Evolutionary conservation across 2,797 vertebrate species (phyloP).

Genomic region (Liparis tanakae): DNA sequence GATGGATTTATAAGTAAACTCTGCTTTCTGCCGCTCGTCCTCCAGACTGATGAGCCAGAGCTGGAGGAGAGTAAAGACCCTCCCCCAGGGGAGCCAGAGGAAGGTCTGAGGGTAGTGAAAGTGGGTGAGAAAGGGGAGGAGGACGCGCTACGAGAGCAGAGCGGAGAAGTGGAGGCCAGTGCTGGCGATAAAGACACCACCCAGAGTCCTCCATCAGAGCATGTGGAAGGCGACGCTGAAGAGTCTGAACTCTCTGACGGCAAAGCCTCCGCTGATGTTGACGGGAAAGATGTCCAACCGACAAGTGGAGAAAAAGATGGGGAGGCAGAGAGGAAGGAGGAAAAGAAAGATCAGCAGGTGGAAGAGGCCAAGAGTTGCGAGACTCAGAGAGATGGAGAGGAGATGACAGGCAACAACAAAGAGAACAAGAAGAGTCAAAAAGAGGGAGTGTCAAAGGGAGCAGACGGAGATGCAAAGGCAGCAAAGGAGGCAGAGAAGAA

Average conservation of each 20-base stretch:
- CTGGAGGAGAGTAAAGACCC: slow-evolving; percentile 32
- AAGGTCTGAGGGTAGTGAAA: slow-evolving; percentile 34
- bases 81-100: slow-evolving; percentile 33
- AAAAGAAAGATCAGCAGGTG: not conserved
- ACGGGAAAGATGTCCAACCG: slow-evolving; percentile 18
- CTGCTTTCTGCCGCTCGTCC: slow-evolving; percentile 23
- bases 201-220: slow-evolving; percentile 18
- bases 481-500: slow-evolving; percentile 45
- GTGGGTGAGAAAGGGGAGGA: slow-evolving; percentile 14
- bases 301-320: slow-evolving; percentile 27
- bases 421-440: slow-evolving; percentile 37
- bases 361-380: slow-evolving; percentile 29
- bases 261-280: slow-evolving; percentile 16
- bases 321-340: slow-evolving; percentile 22
- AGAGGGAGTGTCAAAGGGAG: slow-evolving; percentile 20
- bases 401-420: slow-evolving; percentile 23
- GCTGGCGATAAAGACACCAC: slow-evolving; percentile 49
- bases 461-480: slow-evolving; percentile 33
- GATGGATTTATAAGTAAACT: not conserved
- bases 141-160: slow-evolving; percentile 31
- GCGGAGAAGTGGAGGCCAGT: slow-evolving; percentile 21
- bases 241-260: slow-evolving; percentile 38
- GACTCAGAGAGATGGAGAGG: slow-evolving; percentile 19
- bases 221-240: slow-evolving; percentile 35
- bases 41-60: slow-evolving; percentile 49